A percentile compares a stretch with the other conserved stretches of the same genome.
Conservation (phyloP, 92 coral and sea anemone species). For the Zoanthus sansibaricus region DNA sequence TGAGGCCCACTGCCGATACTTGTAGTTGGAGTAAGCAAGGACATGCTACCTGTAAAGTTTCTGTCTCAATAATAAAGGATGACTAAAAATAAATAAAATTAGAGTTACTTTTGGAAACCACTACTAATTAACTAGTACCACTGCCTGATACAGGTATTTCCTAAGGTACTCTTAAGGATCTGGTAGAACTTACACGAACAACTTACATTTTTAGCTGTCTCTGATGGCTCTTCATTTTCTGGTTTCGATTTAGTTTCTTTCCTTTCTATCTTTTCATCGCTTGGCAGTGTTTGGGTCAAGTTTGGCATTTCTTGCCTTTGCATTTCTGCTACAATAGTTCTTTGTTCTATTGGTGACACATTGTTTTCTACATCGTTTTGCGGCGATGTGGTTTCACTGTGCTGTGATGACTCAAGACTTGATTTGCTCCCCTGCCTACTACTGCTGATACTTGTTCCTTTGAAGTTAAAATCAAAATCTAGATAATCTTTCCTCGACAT, state of each 20-base stretch:
- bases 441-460: slow-evolving; percentile 64
- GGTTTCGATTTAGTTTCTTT: not conserved
- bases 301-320: not conserved
- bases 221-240: not conserved
- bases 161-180: no score
- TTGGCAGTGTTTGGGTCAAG: not conserved
- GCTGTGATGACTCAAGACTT: slow-evolving; percentile 70
- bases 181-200: not conserved
- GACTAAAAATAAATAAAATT: no score
- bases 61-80: no score
- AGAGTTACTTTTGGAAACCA: no score
- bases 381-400: slow-evolving; percentile 29
- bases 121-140: no score
- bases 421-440: slow-evolving; percentile 81
- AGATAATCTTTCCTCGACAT: slow-evolving; percentile 74
- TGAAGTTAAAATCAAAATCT: slow-evolving; percentile 58
- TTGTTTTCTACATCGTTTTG: not conserved
- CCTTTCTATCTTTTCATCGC: not conserved
- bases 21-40: no score
- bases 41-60: no score
- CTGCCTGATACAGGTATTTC: no score
- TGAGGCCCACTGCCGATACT: no score
- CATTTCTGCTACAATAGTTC: not conserved
- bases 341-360: not conserved
- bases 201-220: slow-evolving; percentile 14